Conservation (phyloP, 1,140 invertebrate genomes). For the Drosophila ficusphila region DNA sequence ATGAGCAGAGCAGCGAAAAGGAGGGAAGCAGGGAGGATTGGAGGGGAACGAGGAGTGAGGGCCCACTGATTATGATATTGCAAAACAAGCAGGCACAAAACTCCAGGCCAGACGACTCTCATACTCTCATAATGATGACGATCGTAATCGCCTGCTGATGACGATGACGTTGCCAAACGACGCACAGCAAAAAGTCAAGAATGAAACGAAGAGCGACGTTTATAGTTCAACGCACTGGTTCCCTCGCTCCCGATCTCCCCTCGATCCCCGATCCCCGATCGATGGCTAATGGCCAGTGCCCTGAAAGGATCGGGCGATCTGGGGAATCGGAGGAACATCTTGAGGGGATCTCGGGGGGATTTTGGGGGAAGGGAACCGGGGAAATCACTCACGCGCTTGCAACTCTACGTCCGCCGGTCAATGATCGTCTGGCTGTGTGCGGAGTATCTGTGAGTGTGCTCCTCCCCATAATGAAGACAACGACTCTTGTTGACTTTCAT, state of each 20-base stretch:
- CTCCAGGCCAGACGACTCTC: slow-evolving; percentile 45
- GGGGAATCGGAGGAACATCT: background rate
- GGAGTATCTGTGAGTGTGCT: slow-evolving; percentile 21
- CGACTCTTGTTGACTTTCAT: slow-evolving; percentile 70
- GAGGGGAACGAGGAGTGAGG: too few relatives aligned
- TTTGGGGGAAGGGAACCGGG: background rate
- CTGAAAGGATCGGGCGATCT: slow-evolving; percentile 15
- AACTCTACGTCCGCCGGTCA: slow-evolving; percentile 57
- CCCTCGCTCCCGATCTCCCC: slow-evolving; percentile 9
- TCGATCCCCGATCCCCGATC: slow-evolving; percentile 12
- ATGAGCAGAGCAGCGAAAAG: slow-evolving; percentile 14
- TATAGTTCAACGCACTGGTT: slow-evolving; percentile 76
- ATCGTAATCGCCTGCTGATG: slow-evolving; percentile 57
- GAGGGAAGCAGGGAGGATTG: background rate
- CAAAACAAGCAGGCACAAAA: slow-evolving; percentile 56
- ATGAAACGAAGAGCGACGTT: slow-evolving; percentile 73
- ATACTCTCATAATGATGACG: slow-evolving; percentile 62
- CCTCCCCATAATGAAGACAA: slow-evolving; percentile 75
- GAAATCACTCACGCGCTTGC: slow-evolving; percentile 67
- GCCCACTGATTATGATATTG: slow-evolving; percentile 74
- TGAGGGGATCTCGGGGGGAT: background rate
- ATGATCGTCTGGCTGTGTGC: slow-evolving; percentile 54
- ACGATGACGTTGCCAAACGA: slow-evolving; percentile 76
- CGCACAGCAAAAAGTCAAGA: slow-evolving; percentile 61
- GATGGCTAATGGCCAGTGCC: slow-evolving; percentile 67